Conservation (phyloP, 2,797 vertebrate species). For the Percopsis omiscomaycus region DNA sequence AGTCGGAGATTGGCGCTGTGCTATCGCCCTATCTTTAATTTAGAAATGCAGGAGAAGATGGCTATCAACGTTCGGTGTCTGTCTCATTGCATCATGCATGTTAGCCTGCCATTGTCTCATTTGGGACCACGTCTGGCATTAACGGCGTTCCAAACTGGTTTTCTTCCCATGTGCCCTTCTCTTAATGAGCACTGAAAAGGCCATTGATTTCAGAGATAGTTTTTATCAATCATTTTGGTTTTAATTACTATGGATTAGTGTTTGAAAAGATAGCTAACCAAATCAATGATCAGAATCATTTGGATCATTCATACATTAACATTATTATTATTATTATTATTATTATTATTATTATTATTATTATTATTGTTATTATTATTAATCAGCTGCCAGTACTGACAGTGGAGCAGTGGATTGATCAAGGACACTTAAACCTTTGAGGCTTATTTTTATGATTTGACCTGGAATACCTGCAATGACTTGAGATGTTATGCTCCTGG, state of each 20-base stretch:
- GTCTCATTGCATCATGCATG: slow-evolving; percentile 67
- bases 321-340: too few relatives aligned
- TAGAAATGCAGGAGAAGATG: slow-evolving; percentile 75
- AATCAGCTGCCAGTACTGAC: too few relatives aligned
- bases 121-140: slow-evolving; percentile 41
- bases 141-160: slow-evolving; percentile 52
- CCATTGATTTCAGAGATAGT: slow-evolving; percentile 48
- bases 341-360: too few relatives aligned
- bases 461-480: too few relatives aligned
- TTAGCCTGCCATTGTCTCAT: slow-evolving; percentile 57
- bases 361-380: too few relatives aligned
- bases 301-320: too few relatives aligned
- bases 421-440: slow-evolving; percentile 43
- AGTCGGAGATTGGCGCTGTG: slow-evolving; percentile 46
- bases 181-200: slow-evolving; percentile 44
- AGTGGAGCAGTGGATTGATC: slow-evolving; percentile 47
- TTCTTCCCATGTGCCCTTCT: slow-evolving; percentile 46
- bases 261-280: too few relatives aligned
- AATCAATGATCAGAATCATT: too few relatives aligned
- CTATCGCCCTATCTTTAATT: slow-evolving; percentile 83
- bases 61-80: slow-evolving; percentile 67
- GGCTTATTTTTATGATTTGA: too few relatives aligned
- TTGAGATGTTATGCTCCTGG: too few relatives aligned
- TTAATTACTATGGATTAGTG: too few relatives aligned
- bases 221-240: slow-evolving; percentile 9